These are phyloP conservation scores for Bombus cullumanus DNA, from an alignment of 1,140 invertebrate species.

Conservation along the genomic window DNA sequence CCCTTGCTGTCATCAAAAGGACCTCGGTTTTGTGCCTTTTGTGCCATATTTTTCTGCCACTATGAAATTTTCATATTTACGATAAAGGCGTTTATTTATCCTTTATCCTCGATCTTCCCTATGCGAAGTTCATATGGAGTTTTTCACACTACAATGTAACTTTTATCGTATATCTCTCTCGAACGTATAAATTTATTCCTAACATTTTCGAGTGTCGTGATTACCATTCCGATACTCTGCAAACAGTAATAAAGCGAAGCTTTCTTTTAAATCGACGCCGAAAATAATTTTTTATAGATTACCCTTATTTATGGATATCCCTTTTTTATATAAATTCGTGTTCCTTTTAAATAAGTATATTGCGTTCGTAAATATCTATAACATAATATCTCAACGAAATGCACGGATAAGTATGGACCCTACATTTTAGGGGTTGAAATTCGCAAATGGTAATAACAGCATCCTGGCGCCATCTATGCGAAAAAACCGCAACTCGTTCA, in stretches of 20 bases:
- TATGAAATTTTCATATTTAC: slow-evolving; percentile 40
- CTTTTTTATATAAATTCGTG: neutral
- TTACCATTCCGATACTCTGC: neutral
- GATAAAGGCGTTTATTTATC: slow-evolving; percentile 26
- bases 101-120: neutral
- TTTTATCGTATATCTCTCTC: neutral
- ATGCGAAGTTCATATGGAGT: neutral
- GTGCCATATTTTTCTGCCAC: neutral
- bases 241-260: neutral
- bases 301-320: too few relatives aligned
- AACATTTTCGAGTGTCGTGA: neutral
- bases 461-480: slow-evolving; percentile 73
- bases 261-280: too few relatives aligned
- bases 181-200: neutral
- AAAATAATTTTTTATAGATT: too few relatives aligned
- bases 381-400: neutral
- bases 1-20: slow-evolving; percentile 22
- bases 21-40: slow-evolving; percentile 23
- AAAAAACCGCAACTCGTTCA: slow-evolving; percentile 53
- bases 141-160: neutral
- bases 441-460: slow-evolving; percentile 17
- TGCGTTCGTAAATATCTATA: neutral
- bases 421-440: neutral
- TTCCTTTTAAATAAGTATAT: neutral
- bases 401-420: too few relatives aligned